These are phyloP conservation scores for Gnathochromis pfefferi DNA, from an alignment of 2,113 vertebrate species.

Conservation along the genomic window DNA sequence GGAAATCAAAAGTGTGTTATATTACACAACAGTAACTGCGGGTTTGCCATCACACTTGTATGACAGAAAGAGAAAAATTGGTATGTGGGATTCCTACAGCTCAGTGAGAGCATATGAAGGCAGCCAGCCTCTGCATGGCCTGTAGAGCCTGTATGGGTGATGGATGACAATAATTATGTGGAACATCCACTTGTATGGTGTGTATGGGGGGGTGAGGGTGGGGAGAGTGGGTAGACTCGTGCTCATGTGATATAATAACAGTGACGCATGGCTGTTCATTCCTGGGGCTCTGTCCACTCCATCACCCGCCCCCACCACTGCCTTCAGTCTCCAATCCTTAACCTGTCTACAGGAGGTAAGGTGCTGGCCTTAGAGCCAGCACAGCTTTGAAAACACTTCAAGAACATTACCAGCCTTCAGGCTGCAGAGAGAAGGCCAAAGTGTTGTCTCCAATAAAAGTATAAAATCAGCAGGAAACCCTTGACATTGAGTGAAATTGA, in stretches of 20 bases:
- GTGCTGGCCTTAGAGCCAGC: not conserved
- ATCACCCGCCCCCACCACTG: not conserved
- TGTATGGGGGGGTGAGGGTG: not conserved
- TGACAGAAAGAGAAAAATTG: slow-evolving; percentile 4
- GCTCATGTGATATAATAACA: slow-evolving; percentile 14
- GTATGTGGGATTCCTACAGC: not conserved
- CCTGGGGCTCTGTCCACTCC: not conserved
- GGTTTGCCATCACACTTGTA: not conserved
- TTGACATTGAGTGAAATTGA: not conserved
- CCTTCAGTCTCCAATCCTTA: not conserved
- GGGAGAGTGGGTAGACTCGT: not conserved
- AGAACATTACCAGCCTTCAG: not conserved
- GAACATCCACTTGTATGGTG: slow-evolving; percentile 10
- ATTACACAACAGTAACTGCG: not conserved
- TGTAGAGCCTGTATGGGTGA: slow-evolving; percentile 1
- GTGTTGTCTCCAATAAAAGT: not conserved
- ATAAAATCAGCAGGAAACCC: not conserved
- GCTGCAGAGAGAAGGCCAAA: not conserved
- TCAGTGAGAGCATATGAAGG: not conserved
- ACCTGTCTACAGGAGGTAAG: not conserved
- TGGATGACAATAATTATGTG: slow-evolving; percentile 45
- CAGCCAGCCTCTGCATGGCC: not conserved
- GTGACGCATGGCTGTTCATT: not conserved
- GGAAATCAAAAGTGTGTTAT: not conserved
- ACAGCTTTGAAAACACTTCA: not conserved